These are phyloP conservation scores for Rhizoglyphus robini DNA, from an alignment of 1,140 invertebrate genomes.

Conservation along the genomic window DNA sequence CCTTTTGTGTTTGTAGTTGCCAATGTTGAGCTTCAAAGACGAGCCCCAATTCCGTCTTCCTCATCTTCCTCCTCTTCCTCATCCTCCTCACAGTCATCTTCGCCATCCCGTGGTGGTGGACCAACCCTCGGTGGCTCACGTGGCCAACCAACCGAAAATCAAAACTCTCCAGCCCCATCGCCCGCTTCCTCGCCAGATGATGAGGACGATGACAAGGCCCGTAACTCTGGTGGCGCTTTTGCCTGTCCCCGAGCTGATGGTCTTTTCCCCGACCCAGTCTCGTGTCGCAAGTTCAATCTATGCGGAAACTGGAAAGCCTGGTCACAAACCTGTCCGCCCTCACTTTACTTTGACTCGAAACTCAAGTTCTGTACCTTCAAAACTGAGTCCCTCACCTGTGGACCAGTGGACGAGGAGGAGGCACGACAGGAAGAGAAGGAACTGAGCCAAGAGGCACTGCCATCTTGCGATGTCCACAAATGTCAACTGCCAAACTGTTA, in stretches of 20 bases:
- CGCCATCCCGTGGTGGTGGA: background rate
- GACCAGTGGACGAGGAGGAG: constrained; percentile 46
- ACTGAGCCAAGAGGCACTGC: constrained; percentile 20
- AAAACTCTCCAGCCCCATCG: background rate
- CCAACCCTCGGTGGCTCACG: background rate
- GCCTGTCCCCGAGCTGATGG: constrained; percentile 55
- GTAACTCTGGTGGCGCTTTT: constrained; percentile 33
- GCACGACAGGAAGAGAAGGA: background rate
- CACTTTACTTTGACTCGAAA: constrained; percentile 74
- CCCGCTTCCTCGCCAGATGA: background rate
- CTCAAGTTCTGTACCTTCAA: constrained; percentile 82
- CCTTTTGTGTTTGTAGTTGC: no score
- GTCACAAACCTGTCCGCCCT: constrained; percentile 52
- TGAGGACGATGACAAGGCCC: constrained; percentile 10
- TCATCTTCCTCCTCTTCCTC: background rate
- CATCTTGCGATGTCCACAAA: constrained; percentile 53
- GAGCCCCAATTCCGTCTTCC: background rate
- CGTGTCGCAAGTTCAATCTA: constrained; percentile 22
- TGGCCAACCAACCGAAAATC: background rate
- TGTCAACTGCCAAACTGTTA: constrained; percentile 80
- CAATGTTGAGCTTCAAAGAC: background rate
- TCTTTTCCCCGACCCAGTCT: constrained; percentile 75
- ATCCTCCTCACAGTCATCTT: background rate
- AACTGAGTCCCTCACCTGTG: constrained; percentile 66
- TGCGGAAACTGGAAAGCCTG: constrained; percentile 21